Evolutionary conservation across 2,888 invertebrate species (phyloP).

Genomic region (Hyles lineata): DNA sequence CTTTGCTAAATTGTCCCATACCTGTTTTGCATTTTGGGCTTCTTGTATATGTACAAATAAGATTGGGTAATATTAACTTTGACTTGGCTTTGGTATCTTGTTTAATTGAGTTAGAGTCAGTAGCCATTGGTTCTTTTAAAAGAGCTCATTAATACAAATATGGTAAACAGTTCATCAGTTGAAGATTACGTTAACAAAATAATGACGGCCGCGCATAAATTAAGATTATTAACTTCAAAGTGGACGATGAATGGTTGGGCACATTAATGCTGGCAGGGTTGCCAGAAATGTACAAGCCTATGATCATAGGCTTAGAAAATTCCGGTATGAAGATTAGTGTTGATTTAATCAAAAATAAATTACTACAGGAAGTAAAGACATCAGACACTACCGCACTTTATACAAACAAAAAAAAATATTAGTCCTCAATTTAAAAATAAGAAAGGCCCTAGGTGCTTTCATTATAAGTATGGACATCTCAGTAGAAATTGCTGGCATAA

Average conservation of each 20-base stretch:
- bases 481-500: background rate
- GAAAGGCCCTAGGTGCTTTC: no score
- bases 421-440: no score
- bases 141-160: constrained; percentile 10
- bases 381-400: background rate
- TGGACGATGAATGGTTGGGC: constrained; percentile 38
- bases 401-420: background rate
- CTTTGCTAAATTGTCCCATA: constrained; percentile 33
- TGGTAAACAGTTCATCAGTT: background rate
- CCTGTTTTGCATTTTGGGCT: constrained; percentile 34
- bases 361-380: no score
- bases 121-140: constrained; percentile 14
- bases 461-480: no score
- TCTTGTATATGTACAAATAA: constrained; percentile 35
- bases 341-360: no score
- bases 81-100: constrained; percentile 36
- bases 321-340: no score
- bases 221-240: constrained; percentile 38
- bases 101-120: background rate
- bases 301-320: background rate
- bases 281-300: constrained; percentile 13
- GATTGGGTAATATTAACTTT: constrained; percentile 35
- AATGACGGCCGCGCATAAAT: constrained; percentile 5
- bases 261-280: constrained; percentile 10
- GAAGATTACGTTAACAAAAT: constrained; percentile 34